A percentile compares a stretch with the other conserved stretches of the same genome.
Evolutionary conservation across 2,113 vertebrate genomes (phyloP).

Genomic region (Peromyscus maniculatus): DNA sequence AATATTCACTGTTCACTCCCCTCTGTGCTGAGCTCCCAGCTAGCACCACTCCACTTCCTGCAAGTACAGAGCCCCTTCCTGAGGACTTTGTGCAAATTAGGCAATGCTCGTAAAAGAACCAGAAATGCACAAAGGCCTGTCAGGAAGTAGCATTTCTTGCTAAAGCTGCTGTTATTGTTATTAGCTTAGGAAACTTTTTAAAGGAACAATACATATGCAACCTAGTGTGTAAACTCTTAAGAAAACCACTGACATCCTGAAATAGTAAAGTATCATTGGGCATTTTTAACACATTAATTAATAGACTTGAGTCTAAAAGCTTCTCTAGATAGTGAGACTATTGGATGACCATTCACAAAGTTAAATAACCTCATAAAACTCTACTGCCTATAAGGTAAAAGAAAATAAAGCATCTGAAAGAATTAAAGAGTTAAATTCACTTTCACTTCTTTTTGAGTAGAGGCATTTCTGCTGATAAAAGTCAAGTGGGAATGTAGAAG

Average conservation of each 20-base stretch:
- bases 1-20: background rate
- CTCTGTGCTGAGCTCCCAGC: background rate
- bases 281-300: slow-evolving; percentile 10
- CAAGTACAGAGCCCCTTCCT: background rate
- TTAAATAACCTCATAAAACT: slow-evolving; percentile 16
- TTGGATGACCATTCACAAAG: background rate
- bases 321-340: background rate
- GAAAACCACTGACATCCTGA: slow-evolving; percentile 17
- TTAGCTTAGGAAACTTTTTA: background rate
- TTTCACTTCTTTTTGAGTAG: background rate
- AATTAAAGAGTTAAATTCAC: background rate
- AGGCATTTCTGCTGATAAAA: background rate
- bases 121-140: background rate
- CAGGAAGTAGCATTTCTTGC: background rate
- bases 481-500: background rate
- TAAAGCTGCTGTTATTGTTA: background rate
- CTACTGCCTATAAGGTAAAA: background rate
- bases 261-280: background rate
- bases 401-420: slow-evolving; percentile 21
- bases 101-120: background rate
- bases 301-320: background rate
- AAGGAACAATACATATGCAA: background rate
- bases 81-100: background rate
- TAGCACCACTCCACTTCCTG: background rate
- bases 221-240: background rate